Conservation (phyloP, 2,888 invertebrate species). For the Acanthoscelides obtectus region DNA sequence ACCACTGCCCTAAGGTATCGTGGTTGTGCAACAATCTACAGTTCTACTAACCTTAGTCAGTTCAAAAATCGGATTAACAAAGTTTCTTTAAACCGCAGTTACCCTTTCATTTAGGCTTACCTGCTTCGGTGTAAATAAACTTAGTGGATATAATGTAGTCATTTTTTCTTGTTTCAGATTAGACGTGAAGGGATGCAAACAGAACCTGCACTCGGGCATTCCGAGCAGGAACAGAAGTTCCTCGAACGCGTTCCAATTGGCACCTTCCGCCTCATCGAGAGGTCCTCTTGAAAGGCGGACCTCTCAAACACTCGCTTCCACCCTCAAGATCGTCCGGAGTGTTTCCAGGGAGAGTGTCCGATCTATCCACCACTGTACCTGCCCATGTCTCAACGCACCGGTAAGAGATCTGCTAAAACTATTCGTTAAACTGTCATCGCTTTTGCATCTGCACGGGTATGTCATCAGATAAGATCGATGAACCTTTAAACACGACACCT, state of each 20-base stretch:
- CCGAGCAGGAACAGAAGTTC: constrained; percentile 56
- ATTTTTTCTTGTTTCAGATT: constrained; percentile 38
- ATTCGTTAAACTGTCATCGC: background rate
- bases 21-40: no score
- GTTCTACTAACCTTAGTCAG: no score
- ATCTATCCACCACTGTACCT: constrained; percentile 64
- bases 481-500: background rate
- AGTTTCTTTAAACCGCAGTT: no score
- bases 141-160: no score
- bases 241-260: constrained; percentile 62
- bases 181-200: constrained; percentile 49
- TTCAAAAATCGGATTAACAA: no score
- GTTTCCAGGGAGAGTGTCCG: constrained; percentile 78
- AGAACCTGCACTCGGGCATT: constrained; percentile 44
- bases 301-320: constrained; percentile 73
- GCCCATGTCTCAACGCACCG: constrained; percentile 52
- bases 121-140: no score
- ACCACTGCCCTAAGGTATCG: no score
- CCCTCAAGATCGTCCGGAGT: constrained; percentile 75
- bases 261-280: constrained; percentile 51
- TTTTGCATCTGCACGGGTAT: background rate
- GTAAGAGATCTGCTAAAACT: constrained; percentile 33
- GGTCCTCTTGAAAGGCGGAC: constrained; percentile 67
- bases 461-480: background rate
- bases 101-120: no score